Percentiles rank a stretch among this genome's conserved stretches.
Conservation (phyloP, 1,140 invertebrate species). For the Zaprionus africanus region DNA sequence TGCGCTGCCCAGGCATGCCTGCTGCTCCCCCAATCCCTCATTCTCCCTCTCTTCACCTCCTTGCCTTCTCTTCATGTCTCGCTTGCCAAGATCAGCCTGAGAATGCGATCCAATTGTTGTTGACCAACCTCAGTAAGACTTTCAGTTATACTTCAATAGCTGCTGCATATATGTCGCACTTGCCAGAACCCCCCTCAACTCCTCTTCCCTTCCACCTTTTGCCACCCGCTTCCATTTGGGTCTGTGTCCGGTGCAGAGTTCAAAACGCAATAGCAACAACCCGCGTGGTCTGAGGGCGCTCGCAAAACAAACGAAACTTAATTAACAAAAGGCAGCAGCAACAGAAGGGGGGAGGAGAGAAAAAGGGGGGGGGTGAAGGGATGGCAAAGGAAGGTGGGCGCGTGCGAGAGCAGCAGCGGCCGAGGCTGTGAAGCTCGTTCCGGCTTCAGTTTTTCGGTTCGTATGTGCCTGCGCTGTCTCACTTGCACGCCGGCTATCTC, state of each 20-base stretch:
- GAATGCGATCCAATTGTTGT: not conserved
- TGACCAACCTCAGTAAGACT: not conserved
- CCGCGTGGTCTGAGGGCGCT: slow-evolving; percentile 8
- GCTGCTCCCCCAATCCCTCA: not conserved
- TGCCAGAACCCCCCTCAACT: too few species aligned
- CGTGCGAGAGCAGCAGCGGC: not conserved
- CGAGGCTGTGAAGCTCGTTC: slow-evolving; percentile 4
- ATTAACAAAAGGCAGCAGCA: slow-evolving; percentile 53
- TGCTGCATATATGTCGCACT: too few species aligned
- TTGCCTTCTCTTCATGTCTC: not conserved
- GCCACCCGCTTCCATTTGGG: slow-evolving; percentile 28
- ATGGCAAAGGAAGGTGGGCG: not conserved
- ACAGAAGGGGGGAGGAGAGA: not conserved
- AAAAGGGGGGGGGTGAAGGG: not conserved
- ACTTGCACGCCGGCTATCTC: slow-evolving; percentile 16
- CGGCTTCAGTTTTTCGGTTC: slow-evolving; percentile 34
- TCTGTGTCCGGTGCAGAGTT: slow-evolving; percentile 38
- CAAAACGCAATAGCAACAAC: slow-evolving; percentile 19
- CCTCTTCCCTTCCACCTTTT: too few species aligned
- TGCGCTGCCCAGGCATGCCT: slow-evolving; percentile 9
- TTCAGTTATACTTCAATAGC: not conserved
- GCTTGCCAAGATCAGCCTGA: not conserved
- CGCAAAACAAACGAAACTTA: slow-evolving; percentile 61
- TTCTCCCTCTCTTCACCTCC: not conserved
- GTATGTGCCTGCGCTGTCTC: slow-evolving; percentile 21